These are phyloP conservation scores for Pocillopora damicornis DNA, from an alignment of 64 coral and sea anemone species.

Conservation along the genomic window DNA sequence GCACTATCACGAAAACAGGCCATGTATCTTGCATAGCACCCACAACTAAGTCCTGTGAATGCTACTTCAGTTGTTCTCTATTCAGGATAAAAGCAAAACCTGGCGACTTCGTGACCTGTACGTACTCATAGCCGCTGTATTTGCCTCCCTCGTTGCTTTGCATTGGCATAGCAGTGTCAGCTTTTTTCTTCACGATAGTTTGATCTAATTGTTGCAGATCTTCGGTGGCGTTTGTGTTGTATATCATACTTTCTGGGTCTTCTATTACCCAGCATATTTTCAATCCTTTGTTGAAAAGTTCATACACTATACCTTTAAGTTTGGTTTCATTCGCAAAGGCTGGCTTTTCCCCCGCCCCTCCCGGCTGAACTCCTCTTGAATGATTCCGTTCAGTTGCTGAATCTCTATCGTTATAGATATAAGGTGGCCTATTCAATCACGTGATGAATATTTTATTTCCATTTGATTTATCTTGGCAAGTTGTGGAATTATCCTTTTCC, in stretches of 20 bases:
- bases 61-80: neutral
- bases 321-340: neutral
- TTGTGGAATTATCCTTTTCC: neutral
- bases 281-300: neutral
- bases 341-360: neutral
- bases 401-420: too few species aligned
- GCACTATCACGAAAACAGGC: neutral
- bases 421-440: neutral
- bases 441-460: neutral
- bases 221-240: neutral
- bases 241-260: neutral
- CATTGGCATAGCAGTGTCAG: neutral
- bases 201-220: constrained; percentile 6
- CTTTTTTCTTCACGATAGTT: neutral
- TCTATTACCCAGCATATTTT: neutral
- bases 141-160: neutral
- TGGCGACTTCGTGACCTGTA: constrained; percentile 11
- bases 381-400: too few species aligned
- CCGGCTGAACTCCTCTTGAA: too few species aligned
- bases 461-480: neutral
- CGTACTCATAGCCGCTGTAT: constrained; percentile 4
- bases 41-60: neutral
- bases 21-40: constrained; percentile 12
- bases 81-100: constrained; percentile 10
- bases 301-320: neutral